Conservation (phyloP, 2,113 vertebrate genomes). For the Brachypteracias leptosomus region DNA sequence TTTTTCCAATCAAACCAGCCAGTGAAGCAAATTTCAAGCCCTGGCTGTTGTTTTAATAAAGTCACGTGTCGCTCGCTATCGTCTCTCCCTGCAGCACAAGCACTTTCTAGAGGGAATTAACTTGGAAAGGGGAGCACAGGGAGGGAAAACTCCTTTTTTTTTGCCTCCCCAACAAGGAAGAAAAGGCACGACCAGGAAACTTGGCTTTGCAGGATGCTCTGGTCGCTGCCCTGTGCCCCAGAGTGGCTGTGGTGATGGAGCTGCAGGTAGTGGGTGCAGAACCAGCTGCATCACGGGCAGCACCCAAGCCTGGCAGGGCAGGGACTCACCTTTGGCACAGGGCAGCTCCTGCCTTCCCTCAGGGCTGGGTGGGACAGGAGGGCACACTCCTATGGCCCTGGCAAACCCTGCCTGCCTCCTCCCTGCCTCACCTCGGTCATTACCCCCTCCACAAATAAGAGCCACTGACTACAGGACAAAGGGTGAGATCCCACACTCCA, state of each 20-base stretch:
- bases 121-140: neutral
- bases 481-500: neutral
- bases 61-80: neutral
- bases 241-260: neutral
- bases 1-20: conserved; percentile 57
- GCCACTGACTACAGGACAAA: fast-evolving
- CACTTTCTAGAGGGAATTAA: conserved; percentile 25
- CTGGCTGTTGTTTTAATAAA: conserved; percentile 50
- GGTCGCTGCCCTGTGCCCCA: neutral
- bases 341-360: neutral
- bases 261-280: neutral
- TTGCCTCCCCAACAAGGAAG: neutral
- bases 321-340: neutral
- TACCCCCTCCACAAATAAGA: neutral
- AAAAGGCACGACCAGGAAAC: neutral
- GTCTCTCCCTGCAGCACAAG: conserved; percentile 5
- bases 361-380: neutral
- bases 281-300: neutral
- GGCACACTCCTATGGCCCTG: neutral
- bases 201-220: neutral
- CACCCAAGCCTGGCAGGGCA: neutral
- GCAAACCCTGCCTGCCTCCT: neutral
- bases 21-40: conserved; percentile 36
- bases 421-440: neutral
- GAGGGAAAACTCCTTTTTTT: neutral